These are phyloP conservation scores for Cataglyphis albicans DNA, from an alignment of 2,888 invertebrate genomes.

Conservation along the genomic window DNA sequence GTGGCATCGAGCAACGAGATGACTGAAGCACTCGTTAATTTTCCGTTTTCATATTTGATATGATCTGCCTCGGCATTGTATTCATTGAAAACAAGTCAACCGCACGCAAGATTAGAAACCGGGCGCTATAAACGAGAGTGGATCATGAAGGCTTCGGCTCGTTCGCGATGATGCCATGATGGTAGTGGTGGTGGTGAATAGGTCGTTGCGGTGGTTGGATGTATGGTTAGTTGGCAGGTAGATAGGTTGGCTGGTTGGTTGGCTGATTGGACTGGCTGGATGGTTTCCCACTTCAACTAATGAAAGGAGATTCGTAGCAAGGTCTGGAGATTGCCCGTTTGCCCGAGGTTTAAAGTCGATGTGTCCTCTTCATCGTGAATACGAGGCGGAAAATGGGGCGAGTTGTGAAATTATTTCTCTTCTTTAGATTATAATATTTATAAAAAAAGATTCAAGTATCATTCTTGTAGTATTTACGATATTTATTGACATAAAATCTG, in stretches of 20 bases:
- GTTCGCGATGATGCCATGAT: constrained; percentile 70
- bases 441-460: not conserved
- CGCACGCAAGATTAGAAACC: constrained; percentile 85
- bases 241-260: constrained; percentile 78
- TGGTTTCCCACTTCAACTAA: constrained; percentile 84
- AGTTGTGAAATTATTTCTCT: not conserved
- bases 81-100: constrained; percentile 86
- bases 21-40: constrained; percentile 83
- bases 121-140: constrained; percentile 81
- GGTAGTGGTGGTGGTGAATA: constrained; percentile 71
- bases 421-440: constrained; percentile 19
- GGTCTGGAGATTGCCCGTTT: constrained; percentile 79
- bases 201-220: constrained; percentile 77
- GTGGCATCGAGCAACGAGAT: constrained; percentile 62
- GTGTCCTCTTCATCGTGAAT: constrained; percentile 81
- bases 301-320: constrained; percentile 84
- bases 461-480: not conserved
- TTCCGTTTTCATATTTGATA: constrained; percentile 86
- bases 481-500: not conserved
- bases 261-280: constrained; percentile 76
- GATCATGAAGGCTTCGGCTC: constrained; percentile 78
- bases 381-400: not conserved
- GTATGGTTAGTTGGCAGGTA: constrained; percentile 81
- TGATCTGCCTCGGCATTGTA: constrained; percentile 85
- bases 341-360: constrained; percentile 84